Base-by-base conservation (phyloP, 1,140 invertebrate genomes). In the Drosophila sechellia region DNA sequence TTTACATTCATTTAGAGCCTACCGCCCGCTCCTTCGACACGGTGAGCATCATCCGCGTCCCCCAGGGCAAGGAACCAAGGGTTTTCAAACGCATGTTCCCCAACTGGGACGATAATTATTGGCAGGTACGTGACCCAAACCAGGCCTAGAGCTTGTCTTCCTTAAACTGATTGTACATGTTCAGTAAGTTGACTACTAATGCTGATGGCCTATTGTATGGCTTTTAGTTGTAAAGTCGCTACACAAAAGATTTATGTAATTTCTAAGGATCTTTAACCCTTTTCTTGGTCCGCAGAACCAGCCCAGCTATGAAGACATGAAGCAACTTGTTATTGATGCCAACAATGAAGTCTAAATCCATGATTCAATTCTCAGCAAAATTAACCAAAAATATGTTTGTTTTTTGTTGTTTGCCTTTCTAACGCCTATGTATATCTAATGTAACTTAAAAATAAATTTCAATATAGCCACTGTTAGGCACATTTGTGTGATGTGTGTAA, bases 41-140 rank as follows among this genome's bases (percentile, higher is more conserved):
- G 0, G 93, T 94, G 10, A 92, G 95, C 13, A 93, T 96, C 20
- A 92, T 95, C 6, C 93, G 93, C 1, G 92, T 96, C 1, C 94
- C 95, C 57, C 95, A 96, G 92, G 95, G 95, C 11, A 86, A 94
- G 43, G 96, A 96, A 87, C 95, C 96, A 0, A 92, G 93, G 0
- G 93, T 93, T 34, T 97, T 97, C 92, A 96, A 93, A 71, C 93
- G 93, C 17, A 92, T 95, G 43, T 97, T 97, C 93, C 94, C 95
- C 4, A 81, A 78, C 4, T 97, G 96, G 96, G 94, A 96, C 68
- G 86, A 93, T 6, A 91, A 94, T 46, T 92, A 94, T 72, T 96
- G 95, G 95, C 90, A 93, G 86, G 95, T 95, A 72, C 79, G 91
- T 92, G 53, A 25, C 27, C 13, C 50, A 12, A 53, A 5, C 5